These are phyloP conservation scores for Craterocephalus amniculus DNA, from an alignment of 2,797 vertebrate genomes.

Conservation along the genomic window DNA sequence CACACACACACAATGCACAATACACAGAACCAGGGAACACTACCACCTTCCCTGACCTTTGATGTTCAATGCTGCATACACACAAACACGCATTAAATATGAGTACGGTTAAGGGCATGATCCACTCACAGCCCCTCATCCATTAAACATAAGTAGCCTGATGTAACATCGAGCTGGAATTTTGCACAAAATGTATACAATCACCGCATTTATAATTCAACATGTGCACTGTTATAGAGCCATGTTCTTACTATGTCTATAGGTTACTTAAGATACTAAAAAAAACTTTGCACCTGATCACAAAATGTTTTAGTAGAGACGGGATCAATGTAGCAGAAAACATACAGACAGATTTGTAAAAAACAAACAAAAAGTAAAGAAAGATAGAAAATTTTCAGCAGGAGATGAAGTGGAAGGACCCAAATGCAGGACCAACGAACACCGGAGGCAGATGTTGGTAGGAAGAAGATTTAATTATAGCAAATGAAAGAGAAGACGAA, in stretches of 20 bases:
- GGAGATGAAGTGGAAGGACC: no score
- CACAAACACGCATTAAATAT: neutral
- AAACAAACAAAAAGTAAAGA: neutral
- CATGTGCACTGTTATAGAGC: neutral
- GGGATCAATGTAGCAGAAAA: neutral
- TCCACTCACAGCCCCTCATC: constrained; percentile 32
- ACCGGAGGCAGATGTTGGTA: no score
- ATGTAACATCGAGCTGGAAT: constrained; percentile 16
- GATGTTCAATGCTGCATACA: constrained; percentile 48
- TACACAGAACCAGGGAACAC: constrained; percentile 13
- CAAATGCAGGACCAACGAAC: no score
- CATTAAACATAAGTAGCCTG: constrained; percentile 52
- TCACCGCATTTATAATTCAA: constrained; percentile 46
- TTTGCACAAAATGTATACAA: constrained; percentile 11
- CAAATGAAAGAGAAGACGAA: no score
- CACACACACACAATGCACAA: constrained; percentile 26
- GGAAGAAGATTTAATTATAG: no score
- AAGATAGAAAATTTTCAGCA: no score
- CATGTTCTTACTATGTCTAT: constrained; percentile 4
- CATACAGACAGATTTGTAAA: neutral
- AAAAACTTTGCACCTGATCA: neutral
- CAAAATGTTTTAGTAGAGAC: neutral
- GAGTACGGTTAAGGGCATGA: neutral
- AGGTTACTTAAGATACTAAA: neutral
- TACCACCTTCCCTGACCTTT: constrained; percentile 67